A percentile compares a stretch with the other conserved stretches of the same genome.
Conservation (phyloP, 2,888 invertebrate genomes). For the Cataglyphis albicans region DNA sequence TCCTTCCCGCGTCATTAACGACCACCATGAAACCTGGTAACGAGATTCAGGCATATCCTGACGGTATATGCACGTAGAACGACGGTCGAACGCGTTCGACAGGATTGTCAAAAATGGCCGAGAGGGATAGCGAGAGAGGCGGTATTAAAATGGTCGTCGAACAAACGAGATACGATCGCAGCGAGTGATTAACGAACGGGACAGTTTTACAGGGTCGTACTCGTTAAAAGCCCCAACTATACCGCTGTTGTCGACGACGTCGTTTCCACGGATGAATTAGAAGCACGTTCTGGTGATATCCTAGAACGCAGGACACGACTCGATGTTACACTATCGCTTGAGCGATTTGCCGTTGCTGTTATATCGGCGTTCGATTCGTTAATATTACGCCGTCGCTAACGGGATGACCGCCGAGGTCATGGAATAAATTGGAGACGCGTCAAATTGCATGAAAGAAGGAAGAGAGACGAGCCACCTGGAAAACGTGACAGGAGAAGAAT, state of each 20-base stretch:
- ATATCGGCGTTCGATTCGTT: constrained; percentile 58
- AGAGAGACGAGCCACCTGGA: not conserved
- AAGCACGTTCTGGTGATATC: constrained; percentile 2
- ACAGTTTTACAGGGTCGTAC: constrained; percentile 58
- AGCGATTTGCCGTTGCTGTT: constrained; percentile 50
- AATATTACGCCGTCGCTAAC: constrained; percentile 48
- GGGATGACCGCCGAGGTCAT: constrained; percentile 50
- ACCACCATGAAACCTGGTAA: constrained; percentile 50
- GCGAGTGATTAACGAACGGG: constrained; percentile 70
- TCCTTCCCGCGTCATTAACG: constrained; percentile 68
- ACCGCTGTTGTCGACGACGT: not conserved
- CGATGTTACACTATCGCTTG: constrained; percentile 50
- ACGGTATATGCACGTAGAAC: not conserved
- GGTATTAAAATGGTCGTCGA: constrained; percentile 32
- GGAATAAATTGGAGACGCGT: constrained; percentile 70
- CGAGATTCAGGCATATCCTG: constrained; percentile 41
- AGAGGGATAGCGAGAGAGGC: not conserved
- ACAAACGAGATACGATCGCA: constrained; percentile 50
- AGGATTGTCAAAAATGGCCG: not conserved
- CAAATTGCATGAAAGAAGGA: constrained; percentile 56
- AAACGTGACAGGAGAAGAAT: not conserved
- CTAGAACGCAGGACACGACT: constrained; percentile 1
- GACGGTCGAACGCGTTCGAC: not conserved
- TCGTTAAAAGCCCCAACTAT: constrained; percentile 62
- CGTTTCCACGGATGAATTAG: not conserved